phyloP scores from a whole-genome alignment of 2,797 vertebrate species.

The Microcaecilia unicolor region DNA sequence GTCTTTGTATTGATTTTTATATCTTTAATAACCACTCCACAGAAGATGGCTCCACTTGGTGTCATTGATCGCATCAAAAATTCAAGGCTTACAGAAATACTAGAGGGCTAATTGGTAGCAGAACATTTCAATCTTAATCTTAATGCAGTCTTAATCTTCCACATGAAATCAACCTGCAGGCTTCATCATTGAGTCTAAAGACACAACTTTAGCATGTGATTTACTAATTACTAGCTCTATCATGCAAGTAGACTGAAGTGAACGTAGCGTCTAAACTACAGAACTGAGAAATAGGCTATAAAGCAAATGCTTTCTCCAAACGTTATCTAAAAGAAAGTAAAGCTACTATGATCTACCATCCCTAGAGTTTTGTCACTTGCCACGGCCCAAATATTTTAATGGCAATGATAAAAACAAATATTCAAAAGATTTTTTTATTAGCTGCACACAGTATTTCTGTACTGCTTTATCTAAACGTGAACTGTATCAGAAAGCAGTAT shows the following conservation, averaged over 20 bases:
- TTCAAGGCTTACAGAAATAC: conserved; percentile 71
- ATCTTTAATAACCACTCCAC: conserved; percentile 70
- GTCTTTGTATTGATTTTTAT: conserved; percentile 73
- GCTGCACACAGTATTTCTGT: too few relatives aligned
- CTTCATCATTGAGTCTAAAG: conserved; percentile 36
- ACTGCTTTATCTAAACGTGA: too few relatives aligned
- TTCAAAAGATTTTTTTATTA: too few relatives aligned
- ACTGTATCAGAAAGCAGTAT: too few relatives aligned
- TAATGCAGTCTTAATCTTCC: conserved; percentile 60
- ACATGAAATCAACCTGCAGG: conserved; percentile 49
- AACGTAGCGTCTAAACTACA: too few relatives aligned
- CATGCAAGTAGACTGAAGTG: background rate
- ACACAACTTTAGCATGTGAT: conserved; percentile 20
- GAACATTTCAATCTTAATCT: conserved; percentile 59
- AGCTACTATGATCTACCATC: too few relatives aligned
- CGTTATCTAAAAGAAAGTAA: too few relatives aligned
- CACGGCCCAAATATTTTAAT: too few relatives aligned
- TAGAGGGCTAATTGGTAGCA: conserved; percentile 65
- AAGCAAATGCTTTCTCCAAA: too few relatives aligned
- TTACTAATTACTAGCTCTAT: conserved; percentile 37
- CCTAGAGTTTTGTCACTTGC: too few relatives aligned
- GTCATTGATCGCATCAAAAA: conserved; percentile 73
- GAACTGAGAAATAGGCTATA: too few relatives aligned
- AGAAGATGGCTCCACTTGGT: conserved; percentile 64
- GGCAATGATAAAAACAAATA: too few relatives aligned